A percentile compares a stretch with the other conserved stretches of the same genome.
phyloP scores from a whole-genome alignment of 2,888 invertebrate genomes.

The Scaptomyza parva region DNA sequence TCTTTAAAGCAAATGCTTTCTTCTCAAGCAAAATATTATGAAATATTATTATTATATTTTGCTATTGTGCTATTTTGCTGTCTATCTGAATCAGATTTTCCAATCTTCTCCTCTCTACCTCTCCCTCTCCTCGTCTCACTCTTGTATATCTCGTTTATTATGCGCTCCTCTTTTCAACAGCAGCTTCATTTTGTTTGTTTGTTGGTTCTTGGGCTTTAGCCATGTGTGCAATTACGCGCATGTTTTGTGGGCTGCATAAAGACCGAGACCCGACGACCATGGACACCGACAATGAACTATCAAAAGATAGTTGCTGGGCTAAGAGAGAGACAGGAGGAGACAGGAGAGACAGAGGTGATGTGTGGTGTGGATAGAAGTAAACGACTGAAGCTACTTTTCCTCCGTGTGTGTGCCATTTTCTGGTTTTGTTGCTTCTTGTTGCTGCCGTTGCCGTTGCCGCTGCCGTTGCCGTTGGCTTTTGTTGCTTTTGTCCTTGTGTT shows the following conservation, averaged over 20 bases:
- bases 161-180: conserved; percentile 10
- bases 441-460: conserved; percentile 7
- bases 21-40: no score
- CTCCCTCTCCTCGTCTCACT: no score
- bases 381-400: conserved; percentile 34
- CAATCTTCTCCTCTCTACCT: background rate
- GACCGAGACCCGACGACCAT: no score
- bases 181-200: conserved; percentile 33
- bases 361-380: background rate
- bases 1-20: no score
- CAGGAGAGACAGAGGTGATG: no score
- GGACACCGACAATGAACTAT: conserved; percentile 10
- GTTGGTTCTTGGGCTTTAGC: conserved; percentile 29
- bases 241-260: conserved; percentile 7
- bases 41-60: no score
- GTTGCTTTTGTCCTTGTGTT: conserved; percentile 30
- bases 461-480: conserved; percentile 6
- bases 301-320: background rate
- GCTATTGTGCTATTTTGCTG: background rate
- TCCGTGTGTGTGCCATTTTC: conserved; percentile 44
- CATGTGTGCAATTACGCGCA: conserved; percentile 33
- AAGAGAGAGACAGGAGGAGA: no score
- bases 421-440: conserved; percentile 16
- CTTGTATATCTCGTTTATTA: background rate
- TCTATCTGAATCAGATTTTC: conserved; percentile 2